A percentile compares a stretch with the other conserved stretches of the same genome.
These are phyloP conservation scores for Argyresthia goedartella DNA, from an alignment of 2,888 invertebrate species.

Conservation along the genomic window DNA sequence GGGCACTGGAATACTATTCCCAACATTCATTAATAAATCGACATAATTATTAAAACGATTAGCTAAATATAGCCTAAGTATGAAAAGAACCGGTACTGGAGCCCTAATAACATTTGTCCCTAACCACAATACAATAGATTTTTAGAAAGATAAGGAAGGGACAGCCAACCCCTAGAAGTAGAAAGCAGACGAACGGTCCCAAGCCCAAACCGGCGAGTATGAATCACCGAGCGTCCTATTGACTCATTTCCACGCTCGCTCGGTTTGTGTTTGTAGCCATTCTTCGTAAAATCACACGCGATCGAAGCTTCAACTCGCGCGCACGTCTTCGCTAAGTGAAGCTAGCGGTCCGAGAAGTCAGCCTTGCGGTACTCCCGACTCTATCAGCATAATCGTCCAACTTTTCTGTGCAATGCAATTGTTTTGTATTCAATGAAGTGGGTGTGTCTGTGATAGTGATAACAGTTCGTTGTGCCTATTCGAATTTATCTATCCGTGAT, in stretches of 20 bases:
- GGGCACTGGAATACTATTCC: too few species aligned
- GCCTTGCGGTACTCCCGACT: slow-evolving; percentile 23
- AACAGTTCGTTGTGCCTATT: slow-evolving; percentile 26
- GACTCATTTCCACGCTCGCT: background rate
- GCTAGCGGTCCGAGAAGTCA: slow-evolving; percentile 8
- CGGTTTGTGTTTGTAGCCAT: background rate
- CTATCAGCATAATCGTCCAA: background rate
- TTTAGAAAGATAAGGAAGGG: background rate
- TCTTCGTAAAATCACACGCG: slow-evolving; percentile 23
- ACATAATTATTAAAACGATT: background rate
- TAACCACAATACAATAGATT: too few species aligned
- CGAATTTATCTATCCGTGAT: background rate
- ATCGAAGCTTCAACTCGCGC: slow-evolving; percentile 23
- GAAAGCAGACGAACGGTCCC: too few species aligned
- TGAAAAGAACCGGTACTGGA: background rate
- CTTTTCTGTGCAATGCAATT: slow-evolving; percentile 19
- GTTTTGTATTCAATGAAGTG: slow-evolving; percentile 19
- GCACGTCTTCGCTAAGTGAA: slow-evolving; percentile 22
- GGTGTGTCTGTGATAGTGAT: slow-evolving; percentile 35
- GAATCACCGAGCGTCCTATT: background rate
- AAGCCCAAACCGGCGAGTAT: background rate
- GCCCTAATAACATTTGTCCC: background rate
- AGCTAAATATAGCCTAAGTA: background rate
- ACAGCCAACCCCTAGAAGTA: slow-evolving; percentile 1
- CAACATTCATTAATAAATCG: background rate